These are phyloP conservation scores for Anas bahamensis DNA, from an alignment of 2,797 vertebrate genomes.

Conservation along the genomic window DNA sequence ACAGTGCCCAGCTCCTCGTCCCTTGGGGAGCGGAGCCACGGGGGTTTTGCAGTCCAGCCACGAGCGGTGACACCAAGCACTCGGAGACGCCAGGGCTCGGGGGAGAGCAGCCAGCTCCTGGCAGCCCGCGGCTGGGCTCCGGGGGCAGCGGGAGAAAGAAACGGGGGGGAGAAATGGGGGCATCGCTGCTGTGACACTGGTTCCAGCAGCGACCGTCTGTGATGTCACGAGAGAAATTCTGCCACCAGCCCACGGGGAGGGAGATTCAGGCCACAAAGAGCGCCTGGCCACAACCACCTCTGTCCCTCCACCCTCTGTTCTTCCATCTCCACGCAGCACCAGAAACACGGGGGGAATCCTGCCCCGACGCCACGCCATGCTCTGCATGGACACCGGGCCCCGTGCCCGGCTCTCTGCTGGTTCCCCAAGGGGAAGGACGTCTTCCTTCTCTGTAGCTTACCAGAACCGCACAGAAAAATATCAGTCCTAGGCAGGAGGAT, in stretches of 20 bases:
- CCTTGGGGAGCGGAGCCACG: rapidly evolving
- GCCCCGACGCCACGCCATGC: rapidly evolving
- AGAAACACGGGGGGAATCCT: background rate
- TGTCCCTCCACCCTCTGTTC: background rate
- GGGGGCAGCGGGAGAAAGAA: background rate
- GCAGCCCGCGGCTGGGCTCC: background rate
- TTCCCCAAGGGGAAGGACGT: background rate
- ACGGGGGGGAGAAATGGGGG: background rate
- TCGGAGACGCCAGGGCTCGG: background rate
- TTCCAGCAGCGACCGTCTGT: background rate
- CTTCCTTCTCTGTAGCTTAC: background rate
- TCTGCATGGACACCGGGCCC: background rate
- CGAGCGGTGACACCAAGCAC: background rate
- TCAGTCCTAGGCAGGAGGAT: background rate
- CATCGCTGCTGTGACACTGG: background rate
- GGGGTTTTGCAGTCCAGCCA: rapidly evolving
- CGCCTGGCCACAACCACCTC: background rate
- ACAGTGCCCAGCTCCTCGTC: background rate
- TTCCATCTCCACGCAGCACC: background rate
- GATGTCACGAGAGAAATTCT: background rate
- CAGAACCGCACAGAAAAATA: background rate
- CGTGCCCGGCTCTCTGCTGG: background rate
- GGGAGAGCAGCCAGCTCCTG: background rate
- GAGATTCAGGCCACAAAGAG: background rate
- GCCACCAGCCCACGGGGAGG: background rate